A percentile compares a stretch with the other conserved stretches of the same genome.
Evolutionary conservation across 2,113 vertebrate species (phyloP).

Genomic region (Pteropus alecto): DNA sequence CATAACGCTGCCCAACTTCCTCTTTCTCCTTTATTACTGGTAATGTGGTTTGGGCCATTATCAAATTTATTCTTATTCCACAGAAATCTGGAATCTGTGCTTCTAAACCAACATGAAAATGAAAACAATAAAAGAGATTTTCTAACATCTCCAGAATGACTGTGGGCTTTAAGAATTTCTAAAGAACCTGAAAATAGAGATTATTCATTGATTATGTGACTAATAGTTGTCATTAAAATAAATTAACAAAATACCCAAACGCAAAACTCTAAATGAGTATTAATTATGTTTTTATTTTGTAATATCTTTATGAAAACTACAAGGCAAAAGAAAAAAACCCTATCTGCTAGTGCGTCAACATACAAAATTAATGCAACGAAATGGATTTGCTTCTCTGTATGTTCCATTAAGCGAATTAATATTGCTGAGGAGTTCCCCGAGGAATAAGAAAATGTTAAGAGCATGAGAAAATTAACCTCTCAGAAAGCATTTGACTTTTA

Average conservation of each 20-base stretch:
- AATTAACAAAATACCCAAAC: background rate
- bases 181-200: background rate
- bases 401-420: background rate
- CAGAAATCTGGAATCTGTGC: background rate
- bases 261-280: background rate
- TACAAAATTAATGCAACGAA: background rate
- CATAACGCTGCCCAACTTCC: conserved; percentile 91
- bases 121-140: background rate
- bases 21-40: conserved; percentile 96
- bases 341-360: background rate
- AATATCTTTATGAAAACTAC: background rate
- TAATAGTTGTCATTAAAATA: background rate
- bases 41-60: conserved; percentile 74
- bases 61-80: background rate
- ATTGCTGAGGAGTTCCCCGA: background rate
- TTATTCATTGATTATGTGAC: background rate
- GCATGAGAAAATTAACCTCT: conserved; percentile 8
- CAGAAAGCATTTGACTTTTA: background rate
- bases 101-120: background rate
- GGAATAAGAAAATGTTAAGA: background rate
- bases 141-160: background rate
- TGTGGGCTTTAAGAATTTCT: background rate
- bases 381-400: background rate
- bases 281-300: background rate
- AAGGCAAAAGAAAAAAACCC: background rate